phyloP scores from a whole-genome alignment of 2,888 invertebrate species.

The Branchipolynoe longqiensis region DNA sequence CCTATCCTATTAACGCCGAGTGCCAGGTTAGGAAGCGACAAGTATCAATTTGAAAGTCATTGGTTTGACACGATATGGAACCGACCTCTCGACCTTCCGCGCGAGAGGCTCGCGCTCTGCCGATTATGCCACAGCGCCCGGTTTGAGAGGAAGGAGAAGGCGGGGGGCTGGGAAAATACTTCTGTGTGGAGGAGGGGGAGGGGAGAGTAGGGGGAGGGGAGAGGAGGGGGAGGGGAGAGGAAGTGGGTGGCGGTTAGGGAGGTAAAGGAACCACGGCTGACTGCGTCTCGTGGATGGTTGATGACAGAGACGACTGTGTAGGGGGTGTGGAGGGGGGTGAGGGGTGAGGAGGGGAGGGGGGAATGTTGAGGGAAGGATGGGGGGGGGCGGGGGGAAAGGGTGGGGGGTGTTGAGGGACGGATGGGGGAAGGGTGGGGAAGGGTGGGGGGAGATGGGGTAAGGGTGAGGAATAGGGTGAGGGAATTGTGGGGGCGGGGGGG shows the following conservation, averaged over 20 bases:
- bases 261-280: too few species aligned
- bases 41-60: too few species aligned
- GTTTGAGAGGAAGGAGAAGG: constrained; percentile 17
- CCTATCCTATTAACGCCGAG: too few species aligned
- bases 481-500: not conserved
- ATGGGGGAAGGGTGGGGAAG: not conserved
- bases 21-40: too few species aligned
- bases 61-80: too few species aligned
- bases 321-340: not conserved
- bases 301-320: not conserved
- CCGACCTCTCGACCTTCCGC: too few species aligned
- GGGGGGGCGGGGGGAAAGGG: constrained; percentile 14
- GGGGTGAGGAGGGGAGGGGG: constrained; percentile 25
- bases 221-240: not conserved
- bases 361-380: not conserved
- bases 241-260: too few species aligned
- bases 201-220: not conserved
- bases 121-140: too few species aligned
- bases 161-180: not conserved
- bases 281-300: too few species aligned
- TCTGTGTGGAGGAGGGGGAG: not conserved
- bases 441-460: not conserved
- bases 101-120: too few species aligned
- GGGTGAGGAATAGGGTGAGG: not conserved
- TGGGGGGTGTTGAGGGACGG: not conserved